phyloP scores from a whole-genome alignment of 2,888 invertebrate species.

The Cynaeus angustus region DNA sequence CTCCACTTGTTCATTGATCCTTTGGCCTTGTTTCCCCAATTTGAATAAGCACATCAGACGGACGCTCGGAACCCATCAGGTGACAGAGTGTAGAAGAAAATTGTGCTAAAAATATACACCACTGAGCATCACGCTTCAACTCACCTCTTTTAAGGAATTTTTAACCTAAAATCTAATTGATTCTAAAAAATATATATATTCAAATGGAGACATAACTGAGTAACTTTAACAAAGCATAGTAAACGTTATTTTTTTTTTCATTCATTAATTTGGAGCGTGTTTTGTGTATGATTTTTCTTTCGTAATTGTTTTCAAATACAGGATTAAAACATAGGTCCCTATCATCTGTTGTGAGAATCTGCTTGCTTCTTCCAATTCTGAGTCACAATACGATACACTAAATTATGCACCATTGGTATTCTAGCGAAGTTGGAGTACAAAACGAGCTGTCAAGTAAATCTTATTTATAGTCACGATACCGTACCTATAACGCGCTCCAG shows the following conservation, averaged over 20 bases:
- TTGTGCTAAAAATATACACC: not conserved
- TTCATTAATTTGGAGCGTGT: too few relatives aligned
- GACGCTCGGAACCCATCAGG: not conserved
- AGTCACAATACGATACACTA: conserved; percentile 61
- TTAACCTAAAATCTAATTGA: too few relatives aligned
- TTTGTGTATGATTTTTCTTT: not conserved
- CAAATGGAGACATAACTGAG: not conserved
- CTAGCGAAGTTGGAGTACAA: conserved; percentile 59
- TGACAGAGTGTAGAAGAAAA: not conserved
- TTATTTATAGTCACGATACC: conserved; percentile 64
- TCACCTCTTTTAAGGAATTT: too few relatives aligned
- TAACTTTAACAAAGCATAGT: too few relatives aligned
- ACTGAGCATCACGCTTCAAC: too few relatives aligned
- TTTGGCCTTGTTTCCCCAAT: conserved; percentile 2
- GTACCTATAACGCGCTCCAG: conserved; percentile 59
- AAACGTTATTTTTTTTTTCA: too few relatives aligned
- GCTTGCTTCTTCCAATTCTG: conserved; percentile 48
- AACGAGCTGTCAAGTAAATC: conserved; percentile 64
- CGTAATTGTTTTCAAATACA: not conserved
- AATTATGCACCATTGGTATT: conserved; percentile 63
- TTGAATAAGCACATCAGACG: conserved; percentile 2
- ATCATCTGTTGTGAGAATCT: conserved; percentile 32
- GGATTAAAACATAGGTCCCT: conserved; percentile 1
- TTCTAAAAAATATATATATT: not conserved
- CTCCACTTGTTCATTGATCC: conserved; percentile 12